Evolutionary conservation across 2,888 invertebrate genomes (phyloP).

Genomic region (Coenonympha glycerion): DNA sequence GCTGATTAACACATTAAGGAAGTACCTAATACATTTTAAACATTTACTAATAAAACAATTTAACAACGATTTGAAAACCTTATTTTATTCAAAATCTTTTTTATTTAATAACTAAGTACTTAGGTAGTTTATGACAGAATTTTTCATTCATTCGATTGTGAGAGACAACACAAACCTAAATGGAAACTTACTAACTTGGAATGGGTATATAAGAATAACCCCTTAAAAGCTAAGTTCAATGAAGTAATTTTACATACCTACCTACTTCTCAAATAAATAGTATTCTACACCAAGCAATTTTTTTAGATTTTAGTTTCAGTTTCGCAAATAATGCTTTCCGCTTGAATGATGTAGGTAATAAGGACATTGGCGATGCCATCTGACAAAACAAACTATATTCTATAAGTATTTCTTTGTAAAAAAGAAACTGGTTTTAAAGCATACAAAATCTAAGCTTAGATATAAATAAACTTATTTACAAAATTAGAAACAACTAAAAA

Average conservation of each 20-base stretch:
- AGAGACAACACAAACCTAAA: no score
- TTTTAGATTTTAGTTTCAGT: neutral
- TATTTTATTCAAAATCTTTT: neutral
- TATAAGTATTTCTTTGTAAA: neutral
- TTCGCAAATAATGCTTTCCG: neutral
- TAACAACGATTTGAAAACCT: neutral
- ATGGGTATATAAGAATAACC: no score
- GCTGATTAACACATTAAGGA: conserved; percentile 18
- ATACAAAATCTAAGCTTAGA: neutral
- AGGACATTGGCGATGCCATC: neutral
- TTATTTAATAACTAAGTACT: no score
- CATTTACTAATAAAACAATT: neutral
- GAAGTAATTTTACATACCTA: neutral
- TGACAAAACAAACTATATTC: neutral
- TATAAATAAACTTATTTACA: neutral
- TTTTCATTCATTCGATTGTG: no score
- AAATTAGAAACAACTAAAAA: neutral
- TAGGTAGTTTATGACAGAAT: no score
- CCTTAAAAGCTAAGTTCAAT: no score
- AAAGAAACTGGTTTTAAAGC: neutral
- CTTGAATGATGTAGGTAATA: neutral
- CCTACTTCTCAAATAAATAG: conserved; percentile 1
- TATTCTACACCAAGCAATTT: conserved; percentile 1
- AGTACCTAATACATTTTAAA: neutral
- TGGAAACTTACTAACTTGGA: no score